These are phyloP conservation scores for Siniperca undulata DNA, from an alignment of 2,797 vertebrate species.

Conservation along the genomic window DNA sequence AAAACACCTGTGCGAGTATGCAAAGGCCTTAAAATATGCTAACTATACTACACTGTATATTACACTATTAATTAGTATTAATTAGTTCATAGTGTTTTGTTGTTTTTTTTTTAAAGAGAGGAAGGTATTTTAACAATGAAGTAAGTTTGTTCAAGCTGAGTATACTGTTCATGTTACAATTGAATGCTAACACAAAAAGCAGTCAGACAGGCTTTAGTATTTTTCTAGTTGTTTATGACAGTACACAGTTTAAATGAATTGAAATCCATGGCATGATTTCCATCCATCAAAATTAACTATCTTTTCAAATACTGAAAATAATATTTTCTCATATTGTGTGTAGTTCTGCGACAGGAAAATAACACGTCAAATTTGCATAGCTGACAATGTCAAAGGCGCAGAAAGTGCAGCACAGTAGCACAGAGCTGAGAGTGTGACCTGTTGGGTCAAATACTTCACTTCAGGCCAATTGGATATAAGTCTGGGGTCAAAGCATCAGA, in stretches of 20 bases:
- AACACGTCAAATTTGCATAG: neutral
- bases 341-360: conserved; percentile 4
- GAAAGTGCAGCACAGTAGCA: conserved; percentile 23
- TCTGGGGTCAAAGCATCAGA: conserved; percentile 50
- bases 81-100: neutral
- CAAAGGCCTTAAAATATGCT: neutral
- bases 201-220: no score
- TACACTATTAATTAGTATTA: no score
- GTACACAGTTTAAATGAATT: neutral
- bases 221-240: neutral
- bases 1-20: neutral
- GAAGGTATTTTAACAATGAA: neutral
- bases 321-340: neutral
- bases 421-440: conserved; percentile 31
- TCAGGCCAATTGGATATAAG: conserved; percentile 58
- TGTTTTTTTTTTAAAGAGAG: neutral
- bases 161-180: neutral
- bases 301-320: neutral
- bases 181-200: neutral
- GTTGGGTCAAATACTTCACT: conserved; percentile 60
- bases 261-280: neutral
- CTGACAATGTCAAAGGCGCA: conserved; percentile 20
- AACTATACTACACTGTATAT: neutral
- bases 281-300: conserved; percentile 5
- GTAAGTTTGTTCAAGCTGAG: neutral